phyloP scores from a whole-genome alignment of 2,113 vertebrate species.

The Scalopus aquaticus region DNA sequence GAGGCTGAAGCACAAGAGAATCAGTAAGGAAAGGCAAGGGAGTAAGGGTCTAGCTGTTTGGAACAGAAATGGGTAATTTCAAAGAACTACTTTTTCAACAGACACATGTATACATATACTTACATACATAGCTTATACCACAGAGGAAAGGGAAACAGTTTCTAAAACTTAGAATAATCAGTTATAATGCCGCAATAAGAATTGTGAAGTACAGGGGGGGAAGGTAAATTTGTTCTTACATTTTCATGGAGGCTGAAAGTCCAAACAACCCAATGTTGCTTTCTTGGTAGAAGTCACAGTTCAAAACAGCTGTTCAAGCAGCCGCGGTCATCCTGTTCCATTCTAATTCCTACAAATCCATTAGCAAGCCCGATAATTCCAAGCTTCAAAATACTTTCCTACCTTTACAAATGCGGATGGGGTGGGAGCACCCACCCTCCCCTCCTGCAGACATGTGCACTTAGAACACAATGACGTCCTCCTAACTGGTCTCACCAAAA shows the following conservation, averaged over 20 bases:
- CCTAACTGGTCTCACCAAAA: background rate
- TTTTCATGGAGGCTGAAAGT: background rate
- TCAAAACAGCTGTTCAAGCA: background rate
- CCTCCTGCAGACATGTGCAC: background rate
- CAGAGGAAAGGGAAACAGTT: background rate
- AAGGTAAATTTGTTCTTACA: conserved; percentile 6
- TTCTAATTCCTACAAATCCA: background rate
- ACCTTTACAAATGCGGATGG: too few relatives aligned
- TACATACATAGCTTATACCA: background rate
- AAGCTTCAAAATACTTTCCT: background rate
- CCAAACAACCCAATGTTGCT: background rate
- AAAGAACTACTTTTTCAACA: background rate
- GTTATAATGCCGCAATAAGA: background rate
- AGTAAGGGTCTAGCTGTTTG: background rate
- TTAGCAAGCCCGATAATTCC: background rate
- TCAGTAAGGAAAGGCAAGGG: background rate
- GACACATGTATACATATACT: background rate
- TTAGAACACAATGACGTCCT: background rate
- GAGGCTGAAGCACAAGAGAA: background rate
- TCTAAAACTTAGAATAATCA: conserved; percentile 9
- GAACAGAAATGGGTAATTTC: background rate
- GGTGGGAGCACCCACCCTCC: background rate
- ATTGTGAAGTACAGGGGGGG: background rate
- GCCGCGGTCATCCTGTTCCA: background rate
- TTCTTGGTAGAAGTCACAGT: background rate